Percentiles rank a stretch among this genome's conserved stretches.
Evolutionary conservation across 1,140 invertebrate genomes (phyloP).

Genomic region (Drosophila sturtevanti): DNA sequence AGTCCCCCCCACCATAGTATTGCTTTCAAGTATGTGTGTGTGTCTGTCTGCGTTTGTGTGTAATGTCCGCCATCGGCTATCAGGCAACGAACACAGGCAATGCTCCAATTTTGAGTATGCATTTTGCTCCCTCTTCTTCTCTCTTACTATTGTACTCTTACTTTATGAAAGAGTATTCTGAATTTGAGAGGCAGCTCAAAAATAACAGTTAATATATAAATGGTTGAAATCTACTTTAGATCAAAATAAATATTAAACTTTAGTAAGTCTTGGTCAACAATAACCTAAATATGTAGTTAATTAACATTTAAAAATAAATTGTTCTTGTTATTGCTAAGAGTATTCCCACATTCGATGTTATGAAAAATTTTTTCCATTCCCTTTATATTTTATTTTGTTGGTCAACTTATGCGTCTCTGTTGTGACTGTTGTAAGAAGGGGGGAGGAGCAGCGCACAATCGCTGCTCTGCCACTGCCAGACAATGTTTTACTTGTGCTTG

Average conservation of each 20-base stretch:
- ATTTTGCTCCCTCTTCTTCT: slow-evolving; percentile 16
- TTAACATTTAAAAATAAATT: too few species aligned
- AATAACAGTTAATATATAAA: too few species aligned
- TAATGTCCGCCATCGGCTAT: slow-evolving; percentile 39
- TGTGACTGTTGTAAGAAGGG: slow-evolving; percentile 11
- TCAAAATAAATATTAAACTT: too few species aligned
- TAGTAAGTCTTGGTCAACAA: too few species aligned
- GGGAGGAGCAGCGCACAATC: slow-evolving; percentile 1
- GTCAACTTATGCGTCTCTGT: slow-evolving; percentile 39
- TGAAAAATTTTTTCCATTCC: not conserved
- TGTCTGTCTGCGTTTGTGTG: slow-evolving; percentile 31
- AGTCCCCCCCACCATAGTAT: slow-evolving; percentile 12
- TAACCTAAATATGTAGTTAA: too few species aligned
- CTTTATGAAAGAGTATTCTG: not conserved
- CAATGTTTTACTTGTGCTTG: slow-evolving; percentile 31
- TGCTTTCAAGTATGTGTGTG: not conserved
- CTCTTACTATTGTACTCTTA: slow-evolving; percentile 8
- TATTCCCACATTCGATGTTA: not conserved
- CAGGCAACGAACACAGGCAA: slow-evolving; percentile 21
- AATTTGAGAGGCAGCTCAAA: too few species aligned
- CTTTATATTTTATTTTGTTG: slow-evolving; percentile 36
- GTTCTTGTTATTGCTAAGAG: not conserved
- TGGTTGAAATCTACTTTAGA: too few species aligned
- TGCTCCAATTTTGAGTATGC: slow-evolving; percentile 41
- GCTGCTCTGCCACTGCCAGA: slow-evolving; percentile 21